Base-by-base conservation (phyloP, 2,113 vertebrate species). In the Spilogale gracilis region DNA sequence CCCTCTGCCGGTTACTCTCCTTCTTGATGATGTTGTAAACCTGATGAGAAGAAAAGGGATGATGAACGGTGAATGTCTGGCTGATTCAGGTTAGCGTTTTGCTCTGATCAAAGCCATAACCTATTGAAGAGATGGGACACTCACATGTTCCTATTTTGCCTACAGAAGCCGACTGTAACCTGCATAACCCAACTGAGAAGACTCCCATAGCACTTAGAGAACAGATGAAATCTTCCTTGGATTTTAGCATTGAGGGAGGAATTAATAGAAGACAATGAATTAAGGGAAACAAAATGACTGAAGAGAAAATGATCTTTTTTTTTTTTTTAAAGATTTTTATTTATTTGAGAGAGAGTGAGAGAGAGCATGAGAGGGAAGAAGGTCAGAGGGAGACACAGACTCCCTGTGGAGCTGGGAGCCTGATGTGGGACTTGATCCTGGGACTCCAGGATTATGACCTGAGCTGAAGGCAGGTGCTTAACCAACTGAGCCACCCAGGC, bases 1-100 rank as follows among this genome's bases (percentile, higher is more conserved):
- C 98, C 7, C 90, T 99, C 99, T 99, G 99, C 54, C 99, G 98
- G 97, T 98, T 98, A 98, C 99, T 99, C 98, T 99, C 99, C 94
- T 99, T 99, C 97, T 99, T 99, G 91, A 99, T 99, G 97, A 99
- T 99, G 84, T 97, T 98, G 94, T 99, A 99, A 30, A 99, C 99
- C 99, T 99, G 97, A 43, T 58, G 84, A 91, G 76, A 76, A 54
- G 71, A 78, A 96, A 84, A 91, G 9, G 95, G 79, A 93, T 3
- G 13, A 60, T 56, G 25, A 61, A 1, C 63, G 2, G 30, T 30
- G 63, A 65, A 65, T 16, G 4, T 0, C 38, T 21, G 45, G 1
- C 3, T 38, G 52, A 98, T 85, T 95, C 16, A 80, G 4, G 0
- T 0, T 69, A 79, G 81, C 13, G 2, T 0, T 30, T 10, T 13